These are phyloP conservation scores for Sebastes cheni DNA, from an alignment of 2,797 vertebrate species.

Conservation along the genomic window DNA sequence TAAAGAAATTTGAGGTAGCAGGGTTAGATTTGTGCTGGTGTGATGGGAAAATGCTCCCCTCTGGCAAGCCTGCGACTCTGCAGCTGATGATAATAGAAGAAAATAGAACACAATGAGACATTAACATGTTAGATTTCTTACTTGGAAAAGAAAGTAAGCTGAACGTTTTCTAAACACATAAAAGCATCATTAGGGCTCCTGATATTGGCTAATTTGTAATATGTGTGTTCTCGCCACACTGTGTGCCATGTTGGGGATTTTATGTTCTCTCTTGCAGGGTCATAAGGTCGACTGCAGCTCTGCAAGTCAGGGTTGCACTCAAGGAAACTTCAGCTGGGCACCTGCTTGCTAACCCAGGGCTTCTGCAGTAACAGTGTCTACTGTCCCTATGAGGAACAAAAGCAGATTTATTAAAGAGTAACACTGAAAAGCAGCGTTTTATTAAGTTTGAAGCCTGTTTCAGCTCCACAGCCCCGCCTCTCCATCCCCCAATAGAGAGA, in stretches of 20 bases:
- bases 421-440: not conserved
- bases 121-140: not conserved
- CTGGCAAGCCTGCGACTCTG: not conserved
- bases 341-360: not conserved
- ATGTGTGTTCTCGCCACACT: not conserved
- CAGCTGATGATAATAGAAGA: not conserved
- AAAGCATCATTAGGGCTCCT: not conserved
- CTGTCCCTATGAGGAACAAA: not conserved
- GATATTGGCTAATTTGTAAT: not conserved
- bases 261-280: not conserved
- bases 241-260: not conserved
- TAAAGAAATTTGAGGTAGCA: conserved; percentile 34
- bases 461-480: too few relatives aligned
- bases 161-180: not conserved
- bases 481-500: too few relatives aligned
- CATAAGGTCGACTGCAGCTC: not conserved
- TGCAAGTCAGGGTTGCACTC: not conserved
- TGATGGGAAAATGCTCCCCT: conserved; percentile 3
- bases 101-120: not conserved
- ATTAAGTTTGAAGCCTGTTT: not conserved
- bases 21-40: conserved; percentile 8
- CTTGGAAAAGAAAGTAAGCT: not conserved
- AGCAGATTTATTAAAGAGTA: not conserved
- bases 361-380: not conserved
- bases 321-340: not conserved